Conservation (phyloP, 2,797 vertebrate species). For the Pygocentrus nattereri region DNA sequence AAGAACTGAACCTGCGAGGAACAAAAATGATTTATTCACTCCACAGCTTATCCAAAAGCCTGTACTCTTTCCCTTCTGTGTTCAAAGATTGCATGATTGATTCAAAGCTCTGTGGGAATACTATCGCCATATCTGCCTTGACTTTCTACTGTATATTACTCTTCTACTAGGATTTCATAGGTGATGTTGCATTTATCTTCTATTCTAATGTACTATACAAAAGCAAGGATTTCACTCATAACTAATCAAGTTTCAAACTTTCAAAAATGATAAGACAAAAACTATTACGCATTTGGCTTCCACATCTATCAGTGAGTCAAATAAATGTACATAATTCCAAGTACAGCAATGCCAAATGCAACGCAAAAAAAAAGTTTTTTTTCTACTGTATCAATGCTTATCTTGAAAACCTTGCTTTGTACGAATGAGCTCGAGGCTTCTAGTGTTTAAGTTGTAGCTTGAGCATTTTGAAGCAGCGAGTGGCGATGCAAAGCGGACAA, state of each 20-base stretch:
- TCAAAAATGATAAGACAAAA: slow-evolving; percentile 8
- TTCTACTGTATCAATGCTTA: slow-evolving; percentile 66
- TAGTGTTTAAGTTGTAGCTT: slow-evolving; percentile 60
- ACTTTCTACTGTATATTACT: slow-evolving; percentile 83
- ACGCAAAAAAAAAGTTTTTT: slow-evolving; percentile 79
- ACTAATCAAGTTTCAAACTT: slow-evolving; percentile 39
- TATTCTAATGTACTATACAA: slow-evolving; percentile 53
- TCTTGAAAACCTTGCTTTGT: slow-evolving; percentile 71
- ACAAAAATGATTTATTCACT: slow-evolving; percentile 70
- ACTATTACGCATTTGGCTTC: slow-evolving; percentile 76
- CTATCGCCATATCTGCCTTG: slow-evolving; percentile 86
- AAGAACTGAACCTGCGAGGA: slow-evolving; percentile 71
- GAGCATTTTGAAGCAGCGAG: slow-evolving; percentile 58
- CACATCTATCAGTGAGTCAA: slow-evolving; percentile 63
- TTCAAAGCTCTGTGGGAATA: slow-evolving; percentile 82
- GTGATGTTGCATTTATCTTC: slow-evolving; percentile 69
- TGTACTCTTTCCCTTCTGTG: slow-evolving; percentile 60
- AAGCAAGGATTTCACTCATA: slow-evolving; percentile 70
- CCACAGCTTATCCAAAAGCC: slow-evolving; percentile 63
- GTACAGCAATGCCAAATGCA: slow-evolving; percentile 80
- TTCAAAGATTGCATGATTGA: slow-evolving; percentile 83
- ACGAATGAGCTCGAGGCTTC: slow-evolving; percentile 66
- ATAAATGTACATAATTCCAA: slow-evolving; percentile 54
- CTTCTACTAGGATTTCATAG: slow-evolving; percentile 76
- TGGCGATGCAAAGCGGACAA: slow-evolving; percentile 69